Conservation (phyloP, 2,888 invertebrate genomes). For the Zaprionus bogoriensis region DNA sequence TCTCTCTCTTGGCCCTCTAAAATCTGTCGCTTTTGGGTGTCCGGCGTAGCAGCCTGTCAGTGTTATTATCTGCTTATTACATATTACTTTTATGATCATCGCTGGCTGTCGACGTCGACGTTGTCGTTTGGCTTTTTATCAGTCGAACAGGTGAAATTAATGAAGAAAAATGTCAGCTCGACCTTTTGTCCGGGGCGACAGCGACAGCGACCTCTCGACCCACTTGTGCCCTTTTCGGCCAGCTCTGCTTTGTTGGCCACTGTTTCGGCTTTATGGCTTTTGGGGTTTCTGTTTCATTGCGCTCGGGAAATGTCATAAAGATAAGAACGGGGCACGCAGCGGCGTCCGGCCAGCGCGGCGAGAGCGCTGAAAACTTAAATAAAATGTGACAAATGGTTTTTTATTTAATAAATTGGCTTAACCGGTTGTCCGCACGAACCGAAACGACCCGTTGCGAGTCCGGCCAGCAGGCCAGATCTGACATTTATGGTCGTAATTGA, state of each 20-base stretch:
- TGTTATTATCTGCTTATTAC: slow-evolving; percentile 64
- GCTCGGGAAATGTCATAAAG: slow-evolving; percentile 65
- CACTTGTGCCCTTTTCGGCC: slow-evolving; percentile 29
- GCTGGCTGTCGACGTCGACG: slow-evolving; percentile 20
- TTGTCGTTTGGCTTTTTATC: slow-evolving; percentile 59
- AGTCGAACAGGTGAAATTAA: slow-evolving; percentile 74
- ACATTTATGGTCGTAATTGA: slow-evolving; percentile 66
- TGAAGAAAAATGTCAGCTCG: slow-evolving; percentile 64
- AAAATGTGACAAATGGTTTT: slow-evolving; percentile 78
- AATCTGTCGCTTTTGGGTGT: slow-evolving; percentile 25
- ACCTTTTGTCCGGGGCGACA: slow-evolving; percentile 44
- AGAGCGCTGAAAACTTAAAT: slow-evolving; percentile 65
- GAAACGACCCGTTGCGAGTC: slow-evolving; percentile 28
- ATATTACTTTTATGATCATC: slow-evolving; percentile 59
- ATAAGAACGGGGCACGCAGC: slow-evolving; percentile 50
- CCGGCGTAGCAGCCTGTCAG: slow-evolving; percentile 26
- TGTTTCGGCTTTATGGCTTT: slow-evolving; percentile 56
- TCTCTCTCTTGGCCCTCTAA: slow-evolving; percentile 5
- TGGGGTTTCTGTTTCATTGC: slow-evolving; percentile 55
- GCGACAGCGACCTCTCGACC: neutral
- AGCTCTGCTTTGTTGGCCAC: slow-evolving; percentile 18
- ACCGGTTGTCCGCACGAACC: slow-evolving; percentile 54
- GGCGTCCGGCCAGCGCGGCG: neutral
- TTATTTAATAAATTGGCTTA: slow-evolving; percentile 78
- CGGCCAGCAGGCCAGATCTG: slow-evolving; percentile 18